Percentiles rank a stretch among this genome's conserved stretches.
These are phyloP conservation scores for Brachyopa scutellaris DNA, from an alignment of 2,888 invertebrate genomes.

Conservation along the genomic window DNA sequence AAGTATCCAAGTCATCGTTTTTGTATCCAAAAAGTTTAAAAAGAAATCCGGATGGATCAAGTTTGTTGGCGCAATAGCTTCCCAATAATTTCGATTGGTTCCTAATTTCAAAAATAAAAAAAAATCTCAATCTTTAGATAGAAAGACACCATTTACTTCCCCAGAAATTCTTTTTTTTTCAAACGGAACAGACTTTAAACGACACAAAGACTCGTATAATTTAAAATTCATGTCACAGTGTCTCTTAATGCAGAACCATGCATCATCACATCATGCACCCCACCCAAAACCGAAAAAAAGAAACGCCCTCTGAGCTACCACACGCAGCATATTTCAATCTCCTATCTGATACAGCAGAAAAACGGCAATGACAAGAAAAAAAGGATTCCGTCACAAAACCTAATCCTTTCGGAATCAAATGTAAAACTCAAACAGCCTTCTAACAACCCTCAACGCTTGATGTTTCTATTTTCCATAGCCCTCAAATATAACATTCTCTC, in stretches of 20 bases:
- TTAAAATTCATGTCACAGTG: conserved; percentile 62
- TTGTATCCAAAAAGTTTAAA: too few relatives aligned
- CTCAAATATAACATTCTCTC: conserved; percentile 35
- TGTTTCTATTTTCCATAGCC: neutral
- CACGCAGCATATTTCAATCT: conserved; percentile 63
- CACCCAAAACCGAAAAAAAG: neutral
- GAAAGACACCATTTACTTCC: too few relatives aligned
- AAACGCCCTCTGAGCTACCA: conserved; percentile 8
- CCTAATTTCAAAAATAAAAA: too few relatives aligned
- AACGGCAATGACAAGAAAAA: neutral
- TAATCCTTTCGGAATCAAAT: conserved; percentile 66
- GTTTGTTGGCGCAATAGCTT: too few relatives aligned
- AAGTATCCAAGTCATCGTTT: too few relatives aligned
- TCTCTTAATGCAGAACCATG: conserved; percentile 62
- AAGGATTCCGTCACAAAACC: conserved; percentile 52
- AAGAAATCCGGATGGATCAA: too few relatives aligned
- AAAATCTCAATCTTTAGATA: too few relatives aligned
- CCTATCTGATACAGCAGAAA: conserved; percentile 44
- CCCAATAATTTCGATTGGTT: too few relatives aligned
- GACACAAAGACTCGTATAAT: neutral
- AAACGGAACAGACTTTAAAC: too few relatives aligned
- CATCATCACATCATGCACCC: conserved; percentile 52
- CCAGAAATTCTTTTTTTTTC: too few relatives aligned
- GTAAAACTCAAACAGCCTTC: conserved; percentile 49
- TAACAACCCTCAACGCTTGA: neutral